Percentiles rank a stretch among this genome's conserved stretches.
These are phyloP conservation scores for Yponomeuta cagnagella DNA, from an alignment of 2,888 invertebrate species.

Conservation along the genomic window DNA sequence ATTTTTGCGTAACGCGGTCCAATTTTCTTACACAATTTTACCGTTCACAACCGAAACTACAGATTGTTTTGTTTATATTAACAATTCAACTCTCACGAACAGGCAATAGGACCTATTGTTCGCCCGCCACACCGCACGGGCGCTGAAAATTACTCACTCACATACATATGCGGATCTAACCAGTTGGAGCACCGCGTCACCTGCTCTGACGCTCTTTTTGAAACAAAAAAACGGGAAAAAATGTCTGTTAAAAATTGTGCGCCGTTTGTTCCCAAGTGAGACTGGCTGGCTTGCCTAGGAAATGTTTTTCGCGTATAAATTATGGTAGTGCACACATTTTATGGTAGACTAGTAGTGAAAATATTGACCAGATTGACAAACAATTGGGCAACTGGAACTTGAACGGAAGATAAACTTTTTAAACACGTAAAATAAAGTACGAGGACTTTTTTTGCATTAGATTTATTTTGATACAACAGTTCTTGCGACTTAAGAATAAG, in stretches of 20 bases:
- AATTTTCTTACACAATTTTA: no score
- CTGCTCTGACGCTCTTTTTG: conserved; percentile 11
- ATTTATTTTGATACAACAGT: no score
- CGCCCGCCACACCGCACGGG: neutral
- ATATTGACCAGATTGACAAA: no score
- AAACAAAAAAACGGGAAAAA: conserved; percentile 4
- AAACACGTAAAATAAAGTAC: no score
- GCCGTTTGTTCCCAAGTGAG: neutral
- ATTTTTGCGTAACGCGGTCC: no score
- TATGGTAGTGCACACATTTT: no score
- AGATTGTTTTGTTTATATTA: neutral
- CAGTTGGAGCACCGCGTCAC: conserved; percentile 6
- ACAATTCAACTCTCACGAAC: neutral
- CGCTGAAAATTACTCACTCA: neutral
- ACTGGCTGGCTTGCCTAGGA: neutral
- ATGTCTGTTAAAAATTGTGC: conserved; percentile 3
- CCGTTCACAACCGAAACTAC: no score
- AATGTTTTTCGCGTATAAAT: neutral
- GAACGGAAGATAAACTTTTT: no score
- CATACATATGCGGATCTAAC: neutral
- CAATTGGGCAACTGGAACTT: no score
- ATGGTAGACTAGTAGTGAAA: no score
- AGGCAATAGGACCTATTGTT: neutral
- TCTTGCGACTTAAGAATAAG: no score
- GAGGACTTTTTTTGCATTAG: no score